Base-by-base conservation (phyloP, 2,888 invertebrate genomes). In the Morpho deidamia region DNA sequence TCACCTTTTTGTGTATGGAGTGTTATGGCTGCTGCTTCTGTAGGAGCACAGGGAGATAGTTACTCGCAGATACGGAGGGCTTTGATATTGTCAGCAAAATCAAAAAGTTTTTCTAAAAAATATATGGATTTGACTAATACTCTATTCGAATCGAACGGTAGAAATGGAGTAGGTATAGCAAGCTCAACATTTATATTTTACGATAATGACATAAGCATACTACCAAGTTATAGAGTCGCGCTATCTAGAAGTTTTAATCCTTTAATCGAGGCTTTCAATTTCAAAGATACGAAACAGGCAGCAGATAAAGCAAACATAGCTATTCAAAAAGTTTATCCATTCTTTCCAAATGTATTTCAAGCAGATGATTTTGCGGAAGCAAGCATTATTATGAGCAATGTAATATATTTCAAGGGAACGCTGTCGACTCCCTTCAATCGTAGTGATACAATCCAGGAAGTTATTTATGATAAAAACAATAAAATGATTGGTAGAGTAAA, bases 341-440 rank as follows among this genome's bases (percentile, higher is more conserved):
- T 51, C 0, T 23, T 53, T 7, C 11, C 12, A 8, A 53, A 53
- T 11, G 47, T 53, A 7, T 89, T 89, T 4, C 74, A 72, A 2
- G 80, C 86, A 60, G 91, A 84, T 41, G 92, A 92, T 69, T 82
- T 92, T 47, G 68, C 62, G 4, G 83, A 92, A 58, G 91, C 94
- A 0, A 83, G 91, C 62, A 88, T 95, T 78, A 90, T 95, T 54
- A 72, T 95, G 65, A 89, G 93, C 0, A 94, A 94, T 55, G 92
- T 93, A 0, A 88, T 95, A 44, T 93, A 91, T 59, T 95, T 95
- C 73, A 94, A 93, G 78, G 95, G 94, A 8, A 77, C 91, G 10
- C 95, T 95, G 95, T 80, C 88, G 51, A 78, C 77, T 1, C 94
- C 93, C 0, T 94, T 94, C 66, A 93, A 94, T 66, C 69, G 64